Evolutionary conservation across 2,113 vertebrate species (phyloP).

Genomic region (Chlorodrepanis virens): DNA sequence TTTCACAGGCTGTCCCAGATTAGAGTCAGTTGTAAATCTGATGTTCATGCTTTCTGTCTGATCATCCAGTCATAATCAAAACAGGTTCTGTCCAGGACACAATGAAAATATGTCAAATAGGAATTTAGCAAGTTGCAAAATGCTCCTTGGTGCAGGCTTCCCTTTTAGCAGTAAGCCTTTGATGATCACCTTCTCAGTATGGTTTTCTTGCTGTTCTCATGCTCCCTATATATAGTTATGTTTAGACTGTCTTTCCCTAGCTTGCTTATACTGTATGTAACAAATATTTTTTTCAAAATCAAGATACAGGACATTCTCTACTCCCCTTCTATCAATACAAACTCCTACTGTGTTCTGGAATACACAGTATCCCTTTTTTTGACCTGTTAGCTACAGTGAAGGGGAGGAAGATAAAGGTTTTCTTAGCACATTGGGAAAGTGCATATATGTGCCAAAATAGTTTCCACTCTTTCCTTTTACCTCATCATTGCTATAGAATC

Average conservation of each 20-base stretch:
- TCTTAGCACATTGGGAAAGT: neutral
- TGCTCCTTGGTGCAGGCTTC: neutral
- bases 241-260: neutral
- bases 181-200: neutral
- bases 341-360: neutral
- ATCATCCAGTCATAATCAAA: neutral
- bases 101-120: neutral
- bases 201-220: neutral
- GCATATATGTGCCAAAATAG: neutral
- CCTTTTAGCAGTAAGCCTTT: neutral
- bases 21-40: neutral
- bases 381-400: neutral
- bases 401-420: neutral
- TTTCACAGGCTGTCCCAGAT: neutral
- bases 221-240: neutral
- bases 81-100: neutral
- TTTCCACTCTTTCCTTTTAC: constrained; percentile 24
- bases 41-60: neutral
- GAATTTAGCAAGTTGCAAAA: neutral
- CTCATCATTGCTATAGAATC: neutral
- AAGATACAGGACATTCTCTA: neutral
- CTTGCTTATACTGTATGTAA: neutral
- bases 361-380: neutral
- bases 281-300: neutral
- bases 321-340: neutral